Conservation (phyloP, 2,888 invertebrate species). For the Sinopyrophorus schimmeli region DNA sequence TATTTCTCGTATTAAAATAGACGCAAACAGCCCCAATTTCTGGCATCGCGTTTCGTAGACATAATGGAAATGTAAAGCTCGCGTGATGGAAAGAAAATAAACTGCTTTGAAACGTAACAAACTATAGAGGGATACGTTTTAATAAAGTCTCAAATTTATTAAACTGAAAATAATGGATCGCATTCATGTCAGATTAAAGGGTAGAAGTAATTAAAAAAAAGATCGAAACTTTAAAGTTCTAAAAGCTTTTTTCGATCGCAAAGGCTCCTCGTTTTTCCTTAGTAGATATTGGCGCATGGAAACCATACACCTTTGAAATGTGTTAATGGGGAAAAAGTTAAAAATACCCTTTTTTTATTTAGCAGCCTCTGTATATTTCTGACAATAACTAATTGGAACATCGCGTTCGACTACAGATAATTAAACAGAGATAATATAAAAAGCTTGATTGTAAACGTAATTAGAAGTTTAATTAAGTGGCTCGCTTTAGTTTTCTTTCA, state of each 20-base stretch:
- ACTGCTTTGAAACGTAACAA: constrained; percentile 14
- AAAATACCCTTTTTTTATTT: constrained; percentile 1
- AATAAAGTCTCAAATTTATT: constrained; percentile 5
- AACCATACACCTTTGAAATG: neutral
- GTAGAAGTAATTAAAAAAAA: no score
- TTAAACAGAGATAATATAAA: constrained; percentile 42
- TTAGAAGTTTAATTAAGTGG: constrained; percentile 32
- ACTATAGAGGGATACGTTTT: constrained; percentile 5
- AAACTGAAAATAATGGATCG: constrained; percentile 11
- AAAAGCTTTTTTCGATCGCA: no score
- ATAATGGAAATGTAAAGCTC: constrained; percentile 24
- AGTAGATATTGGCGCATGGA: no score
- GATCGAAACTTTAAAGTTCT: no score
- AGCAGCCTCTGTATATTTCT: neutral
- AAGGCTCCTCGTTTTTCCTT: no score
- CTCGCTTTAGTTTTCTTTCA: constrained; percentile 21
- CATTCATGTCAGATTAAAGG: no score
- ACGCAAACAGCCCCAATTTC: constrained; percentile 15
- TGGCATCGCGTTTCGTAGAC: constrained; percentile 20
- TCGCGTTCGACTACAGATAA: constrained; percentile 42
- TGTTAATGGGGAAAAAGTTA: neutral
- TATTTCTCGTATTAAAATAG: constrained; percentile 13
- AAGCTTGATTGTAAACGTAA: constrained; percentile 37
- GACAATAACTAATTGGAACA: constrained; percentile 38
- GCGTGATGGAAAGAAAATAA: constrained; percentile 23